phyloP scores from a whole-genome alignment of 2,797 vertebrate genomes.

The Chaenodraco wilsoni region DNA sequence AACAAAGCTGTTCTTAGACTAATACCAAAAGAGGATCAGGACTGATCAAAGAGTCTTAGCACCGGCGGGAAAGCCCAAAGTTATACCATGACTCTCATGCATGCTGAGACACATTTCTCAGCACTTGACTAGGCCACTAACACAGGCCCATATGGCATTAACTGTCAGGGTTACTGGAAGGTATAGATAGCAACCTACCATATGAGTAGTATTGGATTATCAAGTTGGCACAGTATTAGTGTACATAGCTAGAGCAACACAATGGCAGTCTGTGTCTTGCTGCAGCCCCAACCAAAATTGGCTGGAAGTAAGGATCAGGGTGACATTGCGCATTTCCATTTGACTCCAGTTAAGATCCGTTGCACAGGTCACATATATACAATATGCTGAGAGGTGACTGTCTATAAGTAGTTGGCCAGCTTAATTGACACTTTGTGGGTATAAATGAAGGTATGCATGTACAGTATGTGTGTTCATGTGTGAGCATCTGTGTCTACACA shows the following conservation, averaged over 20 bases:
- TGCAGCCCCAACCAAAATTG: background rate
- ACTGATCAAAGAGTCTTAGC: constrained; percentile 35
- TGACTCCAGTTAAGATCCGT: constrained; percentile 24
- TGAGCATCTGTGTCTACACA: constrained; percentile 78
- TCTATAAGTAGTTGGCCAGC: constrained; percentile 7
- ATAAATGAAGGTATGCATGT: constrained; percentile 20
- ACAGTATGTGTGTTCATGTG: constrained; percentile 42
- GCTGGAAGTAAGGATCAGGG: constrained; percentile 22
- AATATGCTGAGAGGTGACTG: constrained; percentile 16
- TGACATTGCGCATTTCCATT: constrained; percentile 30
- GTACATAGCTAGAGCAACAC: constrained; percentile 25
- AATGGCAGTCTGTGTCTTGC: constrained; percentile 37
- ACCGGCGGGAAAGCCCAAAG: constrained; percentile 29
- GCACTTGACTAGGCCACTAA: background rate
- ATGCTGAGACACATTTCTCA: constrained; percentile 38
- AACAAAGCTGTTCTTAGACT: constrained; percentile 38
- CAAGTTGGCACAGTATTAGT: constrained; percentile 35
- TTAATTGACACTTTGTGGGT: constrained; percentile 40
- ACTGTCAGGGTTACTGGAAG: constrained; percentile 3
- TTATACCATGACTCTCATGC: constrained; percentile 3
- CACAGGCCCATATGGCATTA: constrained; percentile 1
- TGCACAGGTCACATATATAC: constrained; percentile 6
- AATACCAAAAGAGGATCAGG: constrained; percentile 54
- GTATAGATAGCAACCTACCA: constrained; percentile 11
- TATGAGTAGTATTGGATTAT: constrained; percentile 34